Base-by-base conservation (phyloP, 2,113 vertebrate genomes). In the Nematolebias whitei region DNA sequence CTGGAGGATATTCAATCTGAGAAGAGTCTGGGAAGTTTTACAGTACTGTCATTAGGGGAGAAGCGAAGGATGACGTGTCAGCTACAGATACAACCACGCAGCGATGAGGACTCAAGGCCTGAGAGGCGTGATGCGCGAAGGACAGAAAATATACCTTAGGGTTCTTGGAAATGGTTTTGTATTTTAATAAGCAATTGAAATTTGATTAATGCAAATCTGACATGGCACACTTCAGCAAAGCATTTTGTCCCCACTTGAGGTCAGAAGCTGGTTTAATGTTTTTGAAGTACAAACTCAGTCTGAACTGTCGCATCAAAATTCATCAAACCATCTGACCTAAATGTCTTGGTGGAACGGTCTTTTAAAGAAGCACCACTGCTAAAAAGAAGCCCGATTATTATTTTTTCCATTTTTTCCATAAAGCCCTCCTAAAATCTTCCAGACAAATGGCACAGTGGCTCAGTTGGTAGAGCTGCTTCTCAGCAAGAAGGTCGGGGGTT, bases 1-100 rank as follows among this genome's bases (percentile, higher is more conserved):
- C 55, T 79, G 63, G 32, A 60, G 63, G 74, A 86, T 63, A 68
- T 75, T 86, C 68, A 75, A 59, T 79, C 67, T 66, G 55, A 19
- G 53, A 70, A 32, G n/a, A 52, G 72, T 76, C 63, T 73, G 79
- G 70, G 40, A 78, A 68, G 73, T 7, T 18, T 66, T 60, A 71
- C 65, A 63, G 62, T 22, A 24, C 41, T 71, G 68, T 80, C 78
- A 75, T 71, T 71, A 68, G 72, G 67, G 32, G 54, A 8, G 24
- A 69, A 58, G 51, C 55, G n/a, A 22, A 41, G 23, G 62, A 26
- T 68, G 54, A 70, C 80, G 60, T 68, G 63, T 64, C 24, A 48
- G 49, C 71, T 32, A 24, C 44, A 71, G 71, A 62, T 35, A 68
- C 12, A 1, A 20, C 18, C 23, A 71, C 22, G 6, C 18, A 48